phyloP scores from a whole-genome alignment of 1,140 invertebrate species.

The Trinorchestia longiramus region DNA sequence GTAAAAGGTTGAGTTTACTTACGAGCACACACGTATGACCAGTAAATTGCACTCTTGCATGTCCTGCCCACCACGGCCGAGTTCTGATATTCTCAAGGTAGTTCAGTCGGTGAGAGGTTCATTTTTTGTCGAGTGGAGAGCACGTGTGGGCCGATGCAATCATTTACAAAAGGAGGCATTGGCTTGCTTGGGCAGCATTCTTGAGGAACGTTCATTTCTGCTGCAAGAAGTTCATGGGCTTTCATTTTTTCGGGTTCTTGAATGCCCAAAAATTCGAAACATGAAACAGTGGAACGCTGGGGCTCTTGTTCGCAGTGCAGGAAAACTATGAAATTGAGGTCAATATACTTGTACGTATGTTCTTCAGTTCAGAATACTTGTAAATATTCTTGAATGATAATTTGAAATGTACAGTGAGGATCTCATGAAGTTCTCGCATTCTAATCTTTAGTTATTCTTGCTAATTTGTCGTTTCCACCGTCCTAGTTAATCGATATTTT shows the following conservation, averaged over 20 bases:
- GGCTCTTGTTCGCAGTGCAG: neutral
- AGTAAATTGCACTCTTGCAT: neutral
- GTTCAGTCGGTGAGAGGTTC: neutral
- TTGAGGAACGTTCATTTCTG: neutral
- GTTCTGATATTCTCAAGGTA: neutral
- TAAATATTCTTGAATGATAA: neutral
- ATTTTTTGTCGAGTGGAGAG: neutral
- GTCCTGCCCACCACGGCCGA: neutral
- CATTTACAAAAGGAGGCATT: neutral
- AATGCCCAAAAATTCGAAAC: neutral
- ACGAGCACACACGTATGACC: neutral
- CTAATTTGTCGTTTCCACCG: no score
- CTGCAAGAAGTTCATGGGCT: neutral
- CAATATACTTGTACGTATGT: neutral
- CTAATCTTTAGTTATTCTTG: no score
- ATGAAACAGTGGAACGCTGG: neutral
- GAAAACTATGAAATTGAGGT: neutral
- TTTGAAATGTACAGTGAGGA: neutral
- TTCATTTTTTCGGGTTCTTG: neutral
- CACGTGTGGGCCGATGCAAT: no score
- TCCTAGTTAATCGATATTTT: no score
- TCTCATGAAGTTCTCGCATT: no score
- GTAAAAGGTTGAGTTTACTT: neutral
- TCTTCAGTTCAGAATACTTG: neutral
- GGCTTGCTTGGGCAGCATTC: neutral